These are phyloP conservation scores for Megaceryle torquata DNA, from an alignment of 2,113 vertebrate species.

Conservation along the genomic window DNA sequence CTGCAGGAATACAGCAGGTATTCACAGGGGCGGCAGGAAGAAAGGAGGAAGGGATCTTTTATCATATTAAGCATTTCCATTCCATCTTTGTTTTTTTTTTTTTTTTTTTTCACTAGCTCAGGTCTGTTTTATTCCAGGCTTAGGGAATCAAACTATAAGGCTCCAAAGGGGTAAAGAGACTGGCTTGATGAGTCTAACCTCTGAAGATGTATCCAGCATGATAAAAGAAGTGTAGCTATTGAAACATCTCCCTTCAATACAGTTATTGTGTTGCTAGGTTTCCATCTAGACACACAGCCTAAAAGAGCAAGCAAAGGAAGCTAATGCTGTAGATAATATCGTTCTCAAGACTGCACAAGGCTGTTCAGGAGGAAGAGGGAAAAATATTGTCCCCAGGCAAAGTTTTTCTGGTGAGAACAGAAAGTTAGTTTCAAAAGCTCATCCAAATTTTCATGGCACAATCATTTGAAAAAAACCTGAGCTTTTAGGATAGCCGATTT, in stretches of 20 bases:
- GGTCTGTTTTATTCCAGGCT: conserved; percentile 13
- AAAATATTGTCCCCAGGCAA: not conserved
- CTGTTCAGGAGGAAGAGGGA: not conserved
- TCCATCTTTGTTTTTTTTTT: not conserved
- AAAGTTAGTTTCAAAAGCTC: not conserved
- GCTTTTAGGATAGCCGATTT: not conserved
- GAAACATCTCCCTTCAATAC: conserved; percentile 28
- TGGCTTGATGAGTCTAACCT: not conserved
- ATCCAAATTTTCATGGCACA: not conserved
- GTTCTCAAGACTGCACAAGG: conserved; percentile 23
- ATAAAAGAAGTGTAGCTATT: conserved; percentile 35
- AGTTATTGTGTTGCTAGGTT: conserved; percentile 60
- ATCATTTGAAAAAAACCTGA: not conserved
- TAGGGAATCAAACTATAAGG: not conserved
- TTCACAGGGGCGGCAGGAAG: not conserved
- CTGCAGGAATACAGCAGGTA: not conserved
- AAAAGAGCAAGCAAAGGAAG: conserved; percentile 48
- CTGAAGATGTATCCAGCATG: conserved; percentile 4
- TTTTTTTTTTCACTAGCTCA: not conserved
- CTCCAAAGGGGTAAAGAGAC: conserved; percentile 13
- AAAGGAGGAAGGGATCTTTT: not conserved
- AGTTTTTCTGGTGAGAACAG: not conserved
- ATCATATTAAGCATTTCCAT: not conserved
- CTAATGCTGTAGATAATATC: not conserved
- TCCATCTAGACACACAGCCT: conserved; percentile 42